Percentiles rank a stretch among this genome's conserved stretches.
Conservation (phyloP, 2,888 invertebrate species). For the Orchestes rusci region DNA sequence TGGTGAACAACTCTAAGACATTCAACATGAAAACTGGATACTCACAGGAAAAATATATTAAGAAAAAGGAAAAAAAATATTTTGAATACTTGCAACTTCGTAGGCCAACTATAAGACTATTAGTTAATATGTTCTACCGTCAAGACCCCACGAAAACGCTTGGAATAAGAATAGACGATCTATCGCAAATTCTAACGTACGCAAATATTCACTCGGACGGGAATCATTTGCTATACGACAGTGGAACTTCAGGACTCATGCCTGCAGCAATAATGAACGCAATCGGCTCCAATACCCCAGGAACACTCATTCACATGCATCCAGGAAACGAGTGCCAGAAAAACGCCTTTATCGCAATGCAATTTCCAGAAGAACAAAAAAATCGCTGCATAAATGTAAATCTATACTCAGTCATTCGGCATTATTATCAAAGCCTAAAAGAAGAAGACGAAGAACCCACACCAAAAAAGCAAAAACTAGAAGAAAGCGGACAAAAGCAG, state of each 20-base stretch:
- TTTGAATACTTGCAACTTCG: constrained; percentile 73
- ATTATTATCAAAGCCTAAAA: constrained; percentile 53
- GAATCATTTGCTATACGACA: constrained; percentile 77
- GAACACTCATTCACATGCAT: constrained; percentile 67
- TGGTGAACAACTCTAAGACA: constrained; percentile 87
- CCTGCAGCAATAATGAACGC: constrained; percentile 76
- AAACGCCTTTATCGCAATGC: constrained; percentile 71
- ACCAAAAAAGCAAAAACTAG: constrained; percentile 21
- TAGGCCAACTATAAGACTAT: constrained; percentile 71
- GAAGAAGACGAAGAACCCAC: constrained; percentile 16
- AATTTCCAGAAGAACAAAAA: constrained; percentile 64
- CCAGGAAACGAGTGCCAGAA: constrained; percentile 75
- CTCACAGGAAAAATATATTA: constrained; percentile 89
- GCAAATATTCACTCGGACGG: constrained; percentile 68
- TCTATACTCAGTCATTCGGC: constrained; percentile 65
- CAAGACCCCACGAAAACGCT: constrained; percentile 69
- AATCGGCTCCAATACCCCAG: constrained; percentile 58
- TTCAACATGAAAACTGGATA: constrained; percentile 87
- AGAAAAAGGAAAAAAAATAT: constrained; percentile 93
- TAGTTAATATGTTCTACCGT: constrained; percentile 77
- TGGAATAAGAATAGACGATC: constrained; percentile 75
- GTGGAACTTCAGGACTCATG: constrained; percentile 78
- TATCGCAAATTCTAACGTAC: constrained; percentile 80
- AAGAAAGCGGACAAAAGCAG: constrained; percentile 41
- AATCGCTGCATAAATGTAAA: constrained; percentile 68